Conservation (phyloP, 2,113 vertebrate genomes). For the Panthera leo region DNA sequence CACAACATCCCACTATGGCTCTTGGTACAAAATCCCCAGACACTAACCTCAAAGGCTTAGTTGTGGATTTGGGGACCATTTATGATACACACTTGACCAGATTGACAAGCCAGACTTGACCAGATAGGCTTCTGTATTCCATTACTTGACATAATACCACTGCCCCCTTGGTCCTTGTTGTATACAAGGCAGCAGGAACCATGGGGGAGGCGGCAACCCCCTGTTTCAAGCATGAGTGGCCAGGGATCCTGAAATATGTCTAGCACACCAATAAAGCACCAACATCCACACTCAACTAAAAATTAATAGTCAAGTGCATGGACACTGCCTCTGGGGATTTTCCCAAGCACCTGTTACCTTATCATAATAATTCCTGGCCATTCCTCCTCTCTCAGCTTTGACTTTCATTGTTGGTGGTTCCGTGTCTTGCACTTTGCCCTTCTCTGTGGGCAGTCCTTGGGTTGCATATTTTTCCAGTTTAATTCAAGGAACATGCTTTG, state of each 20-base stretch:
- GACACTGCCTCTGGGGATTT: neutral
- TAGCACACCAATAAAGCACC: neutral
- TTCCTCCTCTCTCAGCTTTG: neutral
- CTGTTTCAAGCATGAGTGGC: neutral
- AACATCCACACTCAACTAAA: neutral
- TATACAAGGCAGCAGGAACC: neutral
- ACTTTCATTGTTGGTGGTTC: neutral
- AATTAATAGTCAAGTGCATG: neutral
- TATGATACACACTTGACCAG: neutral
- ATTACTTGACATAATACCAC: neutral
- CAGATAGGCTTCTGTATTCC: neutral
- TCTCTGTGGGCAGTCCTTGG: neutral
- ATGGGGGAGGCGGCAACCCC: too few relatives aligned
- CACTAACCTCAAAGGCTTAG: neutral
- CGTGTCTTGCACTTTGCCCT: neutral
- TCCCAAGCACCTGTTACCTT: neutral
- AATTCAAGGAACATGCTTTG: neutral
- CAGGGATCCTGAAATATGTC: neutral
- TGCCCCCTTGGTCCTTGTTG: neutral
- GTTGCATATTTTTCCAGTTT: neutral
- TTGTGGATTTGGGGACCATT: neutral
- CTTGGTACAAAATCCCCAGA: neutral
- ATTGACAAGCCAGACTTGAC: neutral
- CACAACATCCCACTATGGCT: neutral
- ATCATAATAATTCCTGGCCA: neutral